These are phyloP conservation scores for Pilophorus perplexus DNA, from an alignment of 2,888 invertebrate species.

Conservation along the genomic window DNA sequence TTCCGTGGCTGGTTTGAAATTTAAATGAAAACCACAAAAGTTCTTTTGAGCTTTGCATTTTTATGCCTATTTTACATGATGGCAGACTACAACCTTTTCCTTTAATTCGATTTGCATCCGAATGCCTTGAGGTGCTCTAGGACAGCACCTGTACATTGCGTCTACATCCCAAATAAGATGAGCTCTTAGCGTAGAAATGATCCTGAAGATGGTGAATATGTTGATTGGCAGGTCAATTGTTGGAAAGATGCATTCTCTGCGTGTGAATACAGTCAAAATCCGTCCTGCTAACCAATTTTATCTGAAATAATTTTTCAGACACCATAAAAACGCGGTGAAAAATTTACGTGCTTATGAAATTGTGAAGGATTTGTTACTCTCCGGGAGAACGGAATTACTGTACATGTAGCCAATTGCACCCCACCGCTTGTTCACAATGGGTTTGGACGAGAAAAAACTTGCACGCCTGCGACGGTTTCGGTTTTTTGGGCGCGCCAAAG, in stretches of 20 bases:
- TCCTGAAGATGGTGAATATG: no score
- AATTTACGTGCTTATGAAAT: no score
- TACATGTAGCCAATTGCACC: neutral
- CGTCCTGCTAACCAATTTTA: no score
- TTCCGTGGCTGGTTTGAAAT: conserved; percentile 32
- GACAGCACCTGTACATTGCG: no score
- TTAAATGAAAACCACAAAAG: conserved; percentile 34
- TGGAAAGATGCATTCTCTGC: no score
- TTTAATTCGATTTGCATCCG: conserved; percentile 32
- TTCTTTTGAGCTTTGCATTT: conserved; percentile 37
- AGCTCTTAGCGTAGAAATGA: no score
- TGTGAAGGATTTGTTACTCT: no score
- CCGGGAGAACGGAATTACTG: neutral
- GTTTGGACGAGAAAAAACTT: conserved; percentile 54
- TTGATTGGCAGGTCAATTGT: no score
- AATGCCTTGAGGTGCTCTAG: conserved; percentile 2
- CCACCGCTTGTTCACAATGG: conserved; percentile 6
- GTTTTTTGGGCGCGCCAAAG: conserved; percentile 62
- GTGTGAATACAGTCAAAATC: no score
- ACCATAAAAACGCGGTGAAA: no score
- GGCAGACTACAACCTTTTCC: conserved; percentile 31
- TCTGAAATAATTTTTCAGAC: no score
- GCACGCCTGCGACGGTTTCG: conserved; percentile 58
- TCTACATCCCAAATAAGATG: no score
- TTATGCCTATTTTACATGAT: conserved; percentile 37